Evolutionary conservation across 1,140 invertebrate species (phyloP).

Genomic region (Aphelenchoides fujianensis): DNA sequence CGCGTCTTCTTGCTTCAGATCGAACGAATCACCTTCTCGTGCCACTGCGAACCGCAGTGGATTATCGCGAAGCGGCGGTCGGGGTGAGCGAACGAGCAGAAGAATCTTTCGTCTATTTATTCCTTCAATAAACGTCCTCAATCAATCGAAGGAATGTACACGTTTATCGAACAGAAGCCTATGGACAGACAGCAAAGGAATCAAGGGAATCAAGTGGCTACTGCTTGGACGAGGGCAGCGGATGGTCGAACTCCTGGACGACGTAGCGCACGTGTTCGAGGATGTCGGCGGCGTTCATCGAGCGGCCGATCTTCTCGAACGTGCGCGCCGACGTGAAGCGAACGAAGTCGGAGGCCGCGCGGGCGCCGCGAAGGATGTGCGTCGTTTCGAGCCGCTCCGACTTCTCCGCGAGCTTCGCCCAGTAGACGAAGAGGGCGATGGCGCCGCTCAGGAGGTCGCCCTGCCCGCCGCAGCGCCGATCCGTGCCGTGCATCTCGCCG

Average conservation of each 20-base stretch:
- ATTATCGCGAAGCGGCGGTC: slow-evolving; percentile 12
- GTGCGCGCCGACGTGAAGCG: slow-evolving; percentile 75
- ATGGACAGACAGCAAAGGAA: too few relatives aligned
- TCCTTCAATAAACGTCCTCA: slow-evolving; percentile 2
- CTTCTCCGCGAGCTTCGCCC: slow-evolving; percentile 66
- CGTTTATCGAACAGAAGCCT: too few relatives aligned
- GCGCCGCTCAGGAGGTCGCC: slow-evolving; percentile 85
- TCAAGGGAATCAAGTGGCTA: too few relatives aligned
- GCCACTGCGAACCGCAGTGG: slow-evolving; percentile 18
- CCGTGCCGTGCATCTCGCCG: slow-evolving; percentile 71
- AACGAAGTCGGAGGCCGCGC: slow-evolving; percentile 76
- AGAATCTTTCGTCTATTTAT: not conserved
- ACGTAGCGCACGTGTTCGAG: slow-evolving; percentile 63
- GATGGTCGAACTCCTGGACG: slow-evolving; percentile 1
- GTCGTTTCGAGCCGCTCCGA: slow-evolving; percentile 22
- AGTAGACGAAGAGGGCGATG: slow-evolving; percentile 78
- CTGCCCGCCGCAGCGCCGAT: slow-evolving; percentile 88
- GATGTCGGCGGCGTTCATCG: slow-evolving; percentile 82
- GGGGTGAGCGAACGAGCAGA: not conserved
- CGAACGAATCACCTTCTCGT: slow-evolving; percentile 15
- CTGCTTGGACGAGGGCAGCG: too few relatives aligned
- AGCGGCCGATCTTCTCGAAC: slow-evolving; percentile 74
- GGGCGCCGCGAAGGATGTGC: slow-evolving; percentile 71
- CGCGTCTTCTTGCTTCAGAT: not conserved
- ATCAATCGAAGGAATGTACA: not conserved